Conservation (phyloP, 1,140 invertebrate genomes). For the Drosophila lacteicornis region DNA sequence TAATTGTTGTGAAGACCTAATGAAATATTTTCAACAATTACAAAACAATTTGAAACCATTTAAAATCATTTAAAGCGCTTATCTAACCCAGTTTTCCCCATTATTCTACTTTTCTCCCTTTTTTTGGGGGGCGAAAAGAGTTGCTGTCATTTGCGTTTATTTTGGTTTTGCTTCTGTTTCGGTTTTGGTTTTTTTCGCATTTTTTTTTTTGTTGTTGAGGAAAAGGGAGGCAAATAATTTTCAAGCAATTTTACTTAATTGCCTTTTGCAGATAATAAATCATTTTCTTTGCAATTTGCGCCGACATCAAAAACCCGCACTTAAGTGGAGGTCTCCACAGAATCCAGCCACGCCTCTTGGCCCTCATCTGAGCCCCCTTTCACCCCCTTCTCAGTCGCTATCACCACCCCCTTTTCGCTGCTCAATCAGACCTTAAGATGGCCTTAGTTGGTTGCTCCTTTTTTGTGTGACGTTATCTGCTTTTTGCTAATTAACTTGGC, state of each 20-base stretch:
- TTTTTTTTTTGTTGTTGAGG: neutral
- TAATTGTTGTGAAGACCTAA: neutral
- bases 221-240: constrained; percentile 59
- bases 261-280: constrained; percentile 79
- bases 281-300: constrained; percentile 73
- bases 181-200: neutral
- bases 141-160: constrained; percentile 34
- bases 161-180: constrained; percentile 27
- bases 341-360: constrained; percentile 11
- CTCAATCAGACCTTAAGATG: constrained; percentile 55
- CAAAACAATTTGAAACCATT: constrained; percentile 5
- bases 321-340: constrained; percentile 46
- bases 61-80: constrained; percentile 2
- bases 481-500: constrained; percentile 81
- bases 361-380: constrained; percentile 11
- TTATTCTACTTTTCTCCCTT: neutral
- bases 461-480: constrained; percentile 78
- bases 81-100: neutral
- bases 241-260: constrained; percentile 78
- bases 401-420: constrained; percentile 18
- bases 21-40: constrained; percentile 2
- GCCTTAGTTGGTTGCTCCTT: constrained; percentile 71
- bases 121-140: neutral
- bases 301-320: constrained; percentile 58
- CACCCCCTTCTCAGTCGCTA: neutral